Evolutionary conservation across 2,797 vertebrate species (phyloP).

Genomic region (Cryptoblepharus egeriae): DNA sequence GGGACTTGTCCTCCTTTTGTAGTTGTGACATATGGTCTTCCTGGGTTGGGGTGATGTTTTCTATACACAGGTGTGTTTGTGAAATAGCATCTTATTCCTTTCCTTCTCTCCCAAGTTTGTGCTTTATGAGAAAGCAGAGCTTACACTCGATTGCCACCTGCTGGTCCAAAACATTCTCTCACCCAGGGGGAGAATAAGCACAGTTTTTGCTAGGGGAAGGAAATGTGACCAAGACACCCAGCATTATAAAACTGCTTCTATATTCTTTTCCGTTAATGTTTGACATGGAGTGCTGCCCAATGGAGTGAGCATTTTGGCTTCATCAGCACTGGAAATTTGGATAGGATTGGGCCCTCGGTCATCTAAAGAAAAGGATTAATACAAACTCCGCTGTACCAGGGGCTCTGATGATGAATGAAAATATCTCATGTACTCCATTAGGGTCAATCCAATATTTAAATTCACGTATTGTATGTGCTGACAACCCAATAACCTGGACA

Average conservation of each 20-base stretch:
- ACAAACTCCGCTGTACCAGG: no score
- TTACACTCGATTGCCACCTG: slow-evolving; percentile 30
- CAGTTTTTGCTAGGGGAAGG: no score
- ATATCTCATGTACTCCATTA: neutral
- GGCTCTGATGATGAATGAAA: neutral
- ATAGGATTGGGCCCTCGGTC: neutral
- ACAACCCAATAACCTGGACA: no score
- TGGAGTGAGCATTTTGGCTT: no score
- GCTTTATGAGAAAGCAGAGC: neutral
- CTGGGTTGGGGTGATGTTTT: fast-evolving
- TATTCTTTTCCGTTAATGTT: neutral
- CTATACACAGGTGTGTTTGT: neutral
- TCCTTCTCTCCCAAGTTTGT: neutral
- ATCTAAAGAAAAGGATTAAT: neutral
- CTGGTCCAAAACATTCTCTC: slow-evolving; percentile 5
- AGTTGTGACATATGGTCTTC: no score
- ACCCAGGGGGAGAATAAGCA: neutral
- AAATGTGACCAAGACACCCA: neutral
- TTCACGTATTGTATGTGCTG: no score
- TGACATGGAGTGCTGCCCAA: no score
- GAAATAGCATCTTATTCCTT: neutral
- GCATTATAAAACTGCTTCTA: neutral
- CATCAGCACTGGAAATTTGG: no score
- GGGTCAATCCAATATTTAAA: no score
- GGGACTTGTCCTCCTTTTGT: no score